Conservation (phyloP, 2,888 invertebrate species). For the Cephus pygmeus region DNA sequence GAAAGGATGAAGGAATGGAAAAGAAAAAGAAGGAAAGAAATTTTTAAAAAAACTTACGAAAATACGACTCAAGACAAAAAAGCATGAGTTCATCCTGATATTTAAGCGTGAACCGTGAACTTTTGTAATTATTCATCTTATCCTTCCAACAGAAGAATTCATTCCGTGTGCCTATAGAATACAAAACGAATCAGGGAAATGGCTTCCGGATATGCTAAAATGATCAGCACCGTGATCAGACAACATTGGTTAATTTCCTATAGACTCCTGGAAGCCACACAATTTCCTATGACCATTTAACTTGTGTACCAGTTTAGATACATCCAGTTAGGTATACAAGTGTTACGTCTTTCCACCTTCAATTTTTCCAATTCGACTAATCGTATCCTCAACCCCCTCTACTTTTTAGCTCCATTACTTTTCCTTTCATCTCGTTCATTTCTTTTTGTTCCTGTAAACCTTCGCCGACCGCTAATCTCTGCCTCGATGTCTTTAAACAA, state of each 20-base stretch:
- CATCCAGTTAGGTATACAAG: neutral
- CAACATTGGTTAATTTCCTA: neutral
- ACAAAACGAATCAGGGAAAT: neutral
- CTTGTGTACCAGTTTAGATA: neutral
- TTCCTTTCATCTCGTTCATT: too few relatives aligned
- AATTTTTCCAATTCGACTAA: neutral
- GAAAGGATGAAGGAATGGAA: neutral
- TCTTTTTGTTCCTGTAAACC: neutral
- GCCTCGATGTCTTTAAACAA: neutral
- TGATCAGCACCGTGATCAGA: neutral
- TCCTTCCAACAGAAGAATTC: neutral
- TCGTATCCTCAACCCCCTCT: neutral
- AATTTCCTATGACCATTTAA: neutral
- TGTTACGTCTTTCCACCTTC: neutral
- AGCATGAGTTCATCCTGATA: neutral
- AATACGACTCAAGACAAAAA: neutral
- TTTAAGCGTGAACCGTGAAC: neutral
- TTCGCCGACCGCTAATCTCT: neutral
- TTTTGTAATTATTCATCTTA: too few relatives aligned
- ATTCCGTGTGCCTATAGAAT: neutral
- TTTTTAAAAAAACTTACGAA: neutral
- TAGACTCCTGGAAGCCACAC: neutral
- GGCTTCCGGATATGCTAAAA: neutral
- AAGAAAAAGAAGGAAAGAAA: neutral
- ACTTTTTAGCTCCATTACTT: too few relatives aligned